Evolutionary conservation across 30 jellyfish, hydroid and myxozoan genomes (phyloP), one percentile per base, ranked within the genome.

Genomic region (Aurelia sp.): DNA sequence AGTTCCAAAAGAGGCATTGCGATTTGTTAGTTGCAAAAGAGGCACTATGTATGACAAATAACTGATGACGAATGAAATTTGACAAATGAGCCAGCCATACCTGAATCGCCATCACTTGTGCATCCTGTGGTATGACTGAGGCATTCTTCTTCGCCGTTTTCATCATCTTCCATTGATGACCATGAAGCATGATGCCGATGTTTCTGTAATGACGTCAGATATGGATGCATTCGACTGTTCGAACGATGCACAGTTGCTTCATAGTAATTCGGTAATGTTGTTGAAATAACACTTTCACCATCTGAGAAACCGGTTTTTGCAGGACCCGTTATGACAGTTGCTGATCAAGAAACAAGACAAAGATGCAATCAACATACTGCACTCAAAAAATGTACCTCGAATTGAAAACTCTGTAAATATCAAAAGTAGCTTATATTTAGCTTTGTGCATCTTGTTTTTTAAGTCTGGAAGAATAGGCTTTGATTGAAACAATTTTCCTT

Each of bases 151-250:
- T 89, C 97, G 22, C 64, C 72, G 23, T 72, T 76, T 11, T 89
- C 97, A 13, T 89, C 97, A 66, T 89, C 97, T 89, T 89, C 97
- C 93, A 82, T 82, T 23, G 97, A 89, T 5, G 97, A 89, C 97
- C 89, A 78, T 3, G 97, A 89, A 3, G 92, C 59, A 33, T 89
- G 86, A 37, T 66, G 89, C 11, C 94, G 87, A 66, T 76, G 89
- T 73, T 91, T 80, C 48, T 77, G 90, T 4, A 70, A 74, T 44
- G 91, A 82, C 62, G 91, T 73, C 71, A 77, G 85, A 66, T 89
- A 89, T 1, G 97, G 97, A 48, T 89, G 97, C 88, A 84, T 84
- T 37, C 93, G 75, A 27, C 87, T 81, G 40, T 40, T 69, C 27
- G 88, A 23, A 1, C 93, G 85, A 74, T 59, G 84, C 35, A 51